phyloP scores from a whole-genome alignment of 92 coral and sea anemone genomes.

The Blastomussa wellsi region DNA sequence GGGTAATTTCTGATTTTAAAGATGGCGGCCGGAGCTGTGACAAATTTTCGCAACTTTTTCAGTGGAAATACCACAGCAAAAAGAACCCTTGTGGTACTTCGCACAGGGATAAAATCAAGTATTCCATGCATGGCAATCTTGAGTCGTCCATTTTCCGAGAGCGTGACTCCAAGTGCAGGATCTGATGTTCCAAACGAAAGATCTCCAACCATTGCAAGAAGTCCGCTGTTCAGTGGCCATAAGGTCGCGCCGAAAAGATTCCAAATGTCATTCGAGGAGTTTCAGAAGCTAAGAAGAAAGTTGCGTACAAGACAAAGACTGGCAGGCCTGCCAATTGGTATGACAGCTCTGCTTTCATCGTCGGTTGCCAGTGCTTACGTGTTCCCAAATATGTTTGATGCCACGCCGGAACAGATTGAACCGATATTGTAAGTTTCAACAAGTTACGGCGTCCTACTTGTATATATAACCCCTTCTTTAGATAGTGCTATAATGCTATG shows the following conservation, averaged over 20 bases:
- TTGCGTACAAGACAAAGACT: conserved; percentile 86
- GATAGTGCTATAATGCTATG: too few relatives aligned
- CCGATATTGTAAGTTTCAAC: conserved; percentile 74
- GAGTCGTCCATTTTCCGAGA: conserved; percentile 41
- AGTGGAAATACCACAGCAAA: conserved; percentile 7
- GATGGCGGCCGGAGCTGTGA: conserved; percentile 70
- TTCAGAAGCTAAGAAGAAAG: conserved; percentile 85
- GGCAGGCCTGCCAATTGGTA: conserved; percentile 93
- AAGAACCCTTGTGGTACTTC: conserved; percentile 28
- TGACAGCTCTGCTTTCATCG: conserved; percentile 83
- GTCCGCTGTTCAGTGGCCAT: conserved; percentile 35
- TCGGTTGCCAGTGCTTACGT: conserved; percentile 89
- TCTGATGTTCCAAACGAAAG: background rate
- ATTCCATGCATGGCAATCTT: conserved; percentile 33
- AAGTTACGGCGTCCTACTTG: background rate
- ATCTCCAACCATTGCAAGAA: conserved; percentile 23
- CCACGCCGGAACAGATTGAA: conserved; percentile 97
- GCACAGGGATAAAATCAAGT: conserved; percentile 32
- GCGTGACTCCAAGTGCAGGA: conserved; percentile 2
- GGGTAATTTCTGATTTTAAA: conserved; percentile 66
- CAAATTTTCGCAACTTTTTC: conserved; percentile 51
- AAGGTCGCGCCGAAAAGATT: conserved; percentile 56
- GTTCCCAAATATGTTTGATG: conserved; percentile 98
- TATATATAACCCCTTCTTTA: too few relatives aligned
- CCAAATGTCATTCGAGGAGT: conserved; percentile 85